Evolutionary conservation across 2,888 invertebrate species (phyloP).

Genomic region (Ditula angustiorana): DNA sequence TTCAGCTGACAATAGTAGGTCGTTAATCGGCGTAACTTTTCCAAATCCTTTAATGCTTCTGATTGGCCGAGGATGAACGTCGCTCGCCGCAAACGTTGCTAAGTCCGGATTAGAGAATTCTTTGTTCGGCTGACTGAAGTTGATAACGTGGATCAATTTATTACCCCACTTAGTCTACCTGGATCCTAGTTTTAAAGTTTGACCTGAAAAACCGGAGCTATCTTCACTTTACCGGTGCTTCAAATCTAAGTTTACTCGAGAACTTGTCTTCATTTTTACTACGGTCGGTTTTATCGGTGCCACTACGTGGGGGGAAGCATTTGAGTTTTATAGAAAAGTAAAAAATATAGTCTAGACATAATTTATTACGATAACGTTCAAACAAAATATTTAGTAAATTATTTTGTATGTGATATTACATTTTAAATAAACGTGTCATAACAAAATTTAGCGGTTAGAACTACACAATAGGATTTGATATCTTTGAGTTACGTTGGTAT

Average conservation of each 20-base stretch:
- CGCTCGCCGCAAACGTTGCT: slow-evolving; percentile 51
- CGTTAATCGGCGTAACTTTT: slow-evolving; percentile 63
- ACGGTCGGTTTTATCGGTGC: not conserved
- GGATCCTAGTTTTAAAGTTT: slow-evolving; percentile 47
- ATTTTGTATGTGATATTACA: too few relatives aligned
- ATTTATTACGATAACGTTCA: too few relatives aligned
- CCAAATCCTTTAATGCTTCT: slow-evolving; percentile 72
- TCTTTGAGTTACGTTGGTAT: too few relatives aligned
- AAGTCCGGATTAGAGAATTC: slow-evolving; percentile 73
- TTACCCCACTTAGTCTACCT: slow-evolving; percentile 44
- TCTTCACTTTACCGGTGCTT: not conserved
- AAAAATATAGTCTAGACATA: not conserved
- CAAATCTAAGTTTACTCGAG: slow-evolving; percentile 9
- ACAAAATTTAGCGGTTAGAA: too few relatives aligned
- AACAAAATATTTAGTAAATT: too few relatives aligned
- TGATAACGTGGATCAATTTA: slow-evolving; percentile 55
- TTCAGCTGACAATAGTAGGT: slow-evolving; percentile 39
- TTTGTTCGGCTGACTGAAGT: slow-evolving; percentile 55
- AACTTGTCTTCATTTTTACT: slow-evolving; percentile 12
- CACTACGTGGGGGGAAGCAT: not conserved
- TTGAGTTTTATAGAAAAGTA: not conserved
- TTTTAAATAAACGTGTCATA: too few relatives aligned
- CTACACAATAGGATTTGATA: too few relatives aligned
- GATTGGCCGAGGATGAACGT: slow-evolving; percentile 52
- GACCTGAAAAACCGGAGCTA: slow-evolving; percentile 22